Percentiles rank a stretch among this genome's conserved stretches.
phyloP scores from a whole-genome alignment of 2,113 vertebrate genomes.

The Bujurquina vittata region DNA sequence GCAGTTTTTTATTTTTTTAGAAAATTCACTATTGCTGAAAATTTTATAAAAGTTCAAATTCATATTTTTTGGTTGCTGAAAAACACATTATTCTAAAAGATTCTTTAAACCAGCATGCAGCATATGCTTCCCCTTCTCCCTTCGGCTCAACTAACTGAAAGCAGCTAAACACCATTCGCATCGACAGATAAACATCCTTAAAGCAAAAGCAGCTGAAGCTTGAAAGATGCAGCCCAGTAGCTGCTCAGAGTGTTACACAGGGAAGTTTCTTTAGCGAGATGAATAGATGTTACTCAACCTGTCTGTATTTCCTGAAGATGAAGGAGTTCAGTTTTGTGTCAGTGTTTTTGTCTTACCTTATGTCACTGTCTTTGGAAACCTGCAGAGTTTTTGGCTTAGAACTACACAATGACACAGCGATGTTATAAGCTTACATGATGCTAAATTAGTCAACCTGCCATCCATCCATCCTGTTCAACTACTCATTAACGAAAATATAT shows the following conservation, averaged over 20 bases:
- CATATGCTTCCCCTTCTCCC: not conserved
- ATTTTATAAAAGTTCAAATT: not conserved
- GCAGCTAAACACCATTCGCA: not conserved
- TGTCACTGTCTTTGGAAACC: not conserved
- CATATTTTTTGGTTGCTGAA: not conserved
- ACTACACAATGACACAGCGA: not conserved
- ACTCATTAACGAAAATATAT: too few species aligned
- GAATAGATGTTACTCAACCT: not conserved
- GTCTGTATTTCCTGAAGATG: not conserved
- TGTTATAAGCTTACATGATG: not conserved
- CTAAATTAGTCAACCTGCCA: not conserved
- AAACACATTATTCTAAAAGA: not conserved
- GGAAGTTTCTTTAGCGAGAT: not conserved
- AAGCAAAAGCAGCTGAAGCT: conserved; percentile 5
- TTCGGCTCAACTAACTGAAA: not conserved
- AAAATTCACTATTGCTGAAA: not conserved
- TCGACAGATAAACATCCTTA: not conserved
- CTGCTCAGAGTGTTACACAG: conserved; percentile 3
- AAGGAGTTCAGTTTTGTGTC: not conserved
- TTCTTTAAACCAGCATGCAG: not conserved
- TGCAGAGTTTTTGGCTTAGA: not conserved
- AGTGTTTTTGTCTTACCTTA: not conserved
- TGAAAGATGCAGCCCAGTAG: conserved; percentile 27
- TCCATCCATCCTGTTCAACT: too few species aligned
- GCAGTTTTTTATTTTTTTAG: not conserved